Evolutionary conservation across 2,113 vertebrate genomes (phyloP), one percentile per base, ranked within the genome.

Genomic region (Willisornis vidua): DNA sequence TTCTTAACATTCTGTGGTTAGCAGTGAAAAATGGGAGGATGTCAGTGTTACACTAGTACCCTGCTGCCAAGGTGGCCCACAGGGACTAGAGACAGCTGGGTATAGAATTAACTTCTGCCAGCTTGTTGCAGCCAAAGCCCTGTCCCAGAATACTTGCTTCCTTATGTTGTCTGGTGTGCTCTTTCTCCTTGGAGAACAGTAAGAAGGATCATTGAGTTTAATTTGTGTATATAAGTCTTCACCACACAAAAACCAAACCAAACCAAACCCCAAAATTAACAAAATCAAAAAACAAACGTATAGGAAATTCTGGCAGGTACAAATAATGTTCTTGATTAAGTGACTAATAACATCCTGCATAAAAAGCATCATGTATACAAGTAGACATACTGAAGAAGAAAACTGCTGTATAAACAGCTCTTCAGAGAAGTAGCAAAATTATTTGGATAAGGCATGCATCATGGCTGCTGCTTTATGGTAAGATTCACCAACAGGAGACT

Each of bases 401-500:
- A 72, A 63, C 4, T 65, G 11, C 23, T 81, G 12, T 19, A 77
- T 62, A 86, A 92, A 77, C 12, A 72, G 11, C 62, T 85, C 51
- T 77, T 80, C 65, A 92, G 76, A 73, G 10, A 86, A 91, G 19
- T 15, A 91, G 62, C 16, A 73, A 88, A 90, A 80, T 77, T 78
- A 48, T n/a, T 70, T 66, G 9, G 6, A 52, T 83, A 10, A 85
- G 72, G 9, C 33, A 70, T 61, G 31, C 29, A 31, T 66, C 54
- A 41, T 41, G 73, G 31, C 25, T 79, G 22, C 15, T 85, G n/a
- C n/a, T 87, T 85, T 75, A 41, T 79, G 12, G 15, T n/a, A 83
- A 15, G 9, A 59, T 70, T 85, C 49, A 70, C 10, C 26, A 87
- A 28, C 1, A 1, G 46, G 29, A 73, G 4, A 67, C 57, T 63